These are phyloP conservation scores for Onychorhynchus coronatus DNA, from an alignment of 2,113 vertebrate genomes.

Conservation along the genomic window DNA sequence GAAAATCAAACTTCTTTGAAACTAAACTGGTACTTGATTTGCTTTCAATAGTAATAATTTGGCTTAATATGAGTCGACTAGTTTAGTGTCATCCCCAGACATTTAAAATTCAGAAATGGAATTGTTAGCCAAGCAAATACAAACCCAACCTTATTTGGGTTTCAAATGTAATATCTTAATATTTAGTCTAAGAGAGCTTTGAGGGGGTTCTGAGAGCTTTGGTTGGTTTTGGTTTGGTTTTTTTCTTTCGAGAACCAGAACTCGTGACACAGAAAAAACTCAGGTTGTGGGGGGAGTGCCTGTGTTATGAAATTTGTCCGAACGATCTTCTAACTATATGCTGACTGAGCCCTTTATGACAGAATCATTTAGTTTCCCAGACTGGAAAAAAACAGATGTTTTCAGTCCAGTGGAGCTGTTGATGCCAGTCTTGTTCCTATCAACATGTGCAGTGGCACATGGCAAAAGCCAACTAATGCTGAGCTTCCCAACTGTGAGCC, in stretches of 20 bases:
- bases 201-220: not conserved
- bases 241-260: not conserved
- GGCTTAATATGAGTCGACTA: not conserved
- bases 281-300: fast-evolving
- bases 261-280: not conserved
- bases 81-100: not conserved
- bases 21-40: not conserved
- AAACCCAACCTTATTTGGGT: not conserved
- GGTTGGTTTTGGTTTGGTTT: not conserved
- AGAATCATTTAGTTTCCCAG: not conserved
- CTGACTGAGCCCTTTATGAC: not conserved
- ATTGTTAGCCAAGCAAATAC: not conserved
- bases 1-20: not conserved
- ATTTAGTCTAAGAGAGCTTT: not conserved
- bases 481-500: not conserved
- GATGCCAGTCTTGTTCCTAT: not conserved
- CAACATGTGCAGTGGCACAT: not conserved
- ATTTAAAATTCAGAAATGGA: not conserved
- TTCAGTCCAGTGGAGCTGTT: not conserved
- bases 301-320: not conserved
- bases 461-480: not conserved
- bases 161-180: not conserved
- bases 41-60: not conserved
- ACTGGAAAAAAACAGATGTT: not conserved
- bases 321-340: not conserved